A percentile compares a stretch with the other conserved stretches of the same genome.
phyloP scores from a whole-genome alignment of 2,797 vertebrate species.

The Myotis myotis region DNA sequence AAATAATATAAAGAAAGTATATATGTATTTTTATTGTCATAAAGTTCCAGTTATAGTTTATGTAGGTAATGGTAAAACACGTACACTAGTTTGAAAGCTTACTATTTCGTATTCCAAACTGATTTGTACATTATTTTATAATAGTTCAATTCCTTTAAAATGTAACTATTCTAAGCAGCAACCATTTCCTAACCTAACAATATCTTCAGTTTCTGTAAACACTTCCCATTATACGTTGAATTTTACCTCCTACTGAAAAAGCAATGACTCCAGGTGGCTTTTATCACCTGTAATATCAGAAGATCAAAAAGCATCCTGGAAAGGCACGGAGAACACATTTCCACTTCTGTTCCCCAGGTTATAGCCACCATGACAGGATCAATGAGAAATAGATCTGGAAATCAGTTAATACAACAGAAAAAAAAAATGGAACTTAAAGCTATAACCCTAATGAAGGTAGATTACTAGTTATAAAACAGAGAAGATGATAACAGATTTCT shows the following conservation, averaged over 20 bases:
- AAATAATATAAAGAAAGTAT: constrained; percentile 32
- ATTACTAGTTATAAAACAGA: constrained; percentile 1
- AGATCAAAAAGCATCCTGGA: constrained; percentile 24
- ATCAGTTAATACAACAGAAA: constrained; percentile 50
- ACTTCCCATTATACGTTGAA: constrained; percentile 59
- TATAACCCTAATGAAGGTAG: not conserved
- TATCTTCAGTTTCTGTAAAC: constrained; percentile 55
- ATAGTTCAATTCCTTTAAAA: constrained; percentile 53
- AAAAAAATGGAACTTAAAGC: not conserved
- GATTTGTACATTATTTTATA: constrained; percentile 17
- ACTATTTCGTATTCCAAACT: constrained; percentile 39
- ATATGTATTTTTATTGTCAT: constrained; percentile 55
- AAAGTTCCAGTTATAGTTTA: not conserved
- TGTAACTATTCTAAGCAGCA: constrained; percentile 35
- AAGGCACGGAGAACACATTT: constrained; percentile 13
- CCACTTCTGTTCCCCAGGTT: constrained; percentile 7
- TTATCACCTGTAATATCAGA: constrained; percentile 49
- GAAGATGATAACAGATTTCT: not conserved
- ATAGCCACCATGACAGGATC: constrained; percentile 7
- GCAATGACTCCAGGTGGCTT: constrained; percentile 4
- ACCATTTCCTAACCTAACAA: constrained; percentile 40
- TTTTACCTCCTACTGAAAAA: constrained; percentile 61
- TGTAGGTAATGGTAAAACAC: not conserved
- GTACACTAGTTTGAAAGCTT: constrained; percentile 26
- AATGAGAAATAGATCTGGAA: constrained; percentile 51